Conservation (phyloP, 2,888 invertebrate genomes). For the Cylindroiulus punctatus region DNA sequence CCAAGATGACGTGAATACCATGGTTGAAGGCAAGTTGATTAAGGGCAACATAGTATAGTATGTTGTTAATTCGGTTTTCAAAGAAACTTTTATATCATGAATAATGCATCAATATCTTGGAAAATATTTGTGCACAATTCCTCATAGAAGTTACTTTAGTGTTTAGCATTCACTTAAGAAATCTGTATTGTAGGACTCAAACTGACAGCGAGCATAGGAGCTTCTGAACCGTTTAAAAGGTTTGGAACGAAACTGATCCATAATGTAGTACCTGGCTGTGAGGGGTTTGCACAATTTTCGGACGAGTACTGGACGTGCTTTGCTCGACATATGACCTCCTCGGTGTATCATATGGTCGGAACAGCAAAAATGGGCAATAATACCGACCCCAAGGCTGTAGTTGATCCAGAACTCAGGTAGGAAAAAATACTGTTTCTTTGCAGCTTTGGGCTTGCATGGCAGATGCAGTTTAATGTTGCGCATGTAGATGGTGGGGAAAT, state of each 20-base stretch:
- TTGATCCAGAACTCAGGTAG: slow-evolving; percentile 55
- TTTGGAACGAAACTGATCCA: slow-evolving; percentile 28
- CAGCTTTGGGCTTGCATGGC: too few relatives aligned
- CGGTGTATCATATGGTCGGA: slow-evolving; percentile 54
- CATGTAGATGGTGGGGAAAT: neutral
- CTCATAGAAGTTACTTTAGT: too few relatives aligned
- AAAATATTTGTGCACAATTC: too few relatives aligned
- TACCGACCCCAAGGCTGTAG: slow-evolving; percentile 55
- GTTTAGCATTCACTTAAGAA: neutral
- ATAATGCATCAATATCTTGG: too few relatives aligned
- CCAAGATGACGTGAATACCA: slow-evolving; percentile 77
- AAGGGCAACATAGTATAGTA: too few relatives aligned
- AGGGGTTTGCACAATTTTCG: slow-evolving; percentile 11
- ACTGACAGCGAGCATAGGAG: neutral
- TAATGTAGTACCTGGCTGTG: slow-evolving; percentile 48
- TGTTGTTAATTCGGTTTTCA: neutral
- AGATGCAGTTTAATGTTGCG: too few relatives aligned
- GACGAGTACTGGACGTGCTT: slow-evolving; percentile 55
- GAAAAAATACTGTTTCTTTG: neutral
- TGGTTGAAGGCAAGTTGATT: slow-evolving; percentile 75
- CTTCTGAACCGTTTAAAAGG: neutral
- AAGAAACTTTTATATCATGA: too few relatives aligned
- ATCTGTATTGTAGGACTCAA: slow-evolving; percentile 6
- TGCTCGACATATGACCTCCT: slow-evolving; percentile 43
- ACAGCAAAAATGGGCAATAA: slow-evolving; percentile 57